Conservation (phyloP, 1,140 invertebrate species). For the Epicauta chinensis region DNA sequence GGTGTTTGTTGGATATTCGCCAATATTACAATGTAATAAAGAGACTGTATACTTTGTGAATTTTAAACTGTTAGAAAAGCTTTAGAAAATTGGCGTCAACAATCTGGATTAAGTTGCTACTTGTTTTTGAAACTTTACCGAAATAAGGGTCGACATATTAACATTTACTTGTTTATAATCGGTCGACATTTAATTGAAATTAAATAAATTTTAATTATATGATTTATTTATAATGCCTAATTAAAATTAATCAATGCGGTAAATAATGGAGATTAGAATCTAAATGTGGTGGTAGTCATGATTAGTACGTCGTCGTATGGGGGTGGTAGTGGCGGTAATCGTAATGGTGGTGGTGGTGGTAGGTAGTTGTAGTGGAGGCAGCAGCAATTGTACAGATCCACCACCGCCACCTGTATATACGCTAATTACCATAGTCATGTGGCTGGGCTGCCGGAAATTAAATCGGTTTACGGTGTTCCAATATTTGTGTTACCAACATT, state of each 20-base stretch:
- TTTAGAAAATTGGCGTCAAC: too few species aligned
- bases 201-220: too few species aligned
- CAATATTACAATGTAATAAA: too few species aligned
- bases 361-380: neutral
- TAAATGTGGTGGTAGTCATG: conserved; percentile 37
- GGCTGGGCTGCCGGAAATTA: conserved; percentile 38
- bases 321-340: conserved; percentile 4
- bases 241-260: conserved; percentile 33
- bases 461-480: conserved; percentile 37
- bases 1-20: too few species aligned
- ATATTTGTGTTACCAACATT: conserved; percentile 38
- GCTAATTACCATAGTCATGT: conserved; percentile 40
- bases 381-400: neutral
- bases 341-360: neutral
- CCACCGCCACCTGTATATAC: conserved; percentile 25
- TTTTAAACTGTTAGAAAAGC: too few species aligned
- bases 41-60: too few species aligned
- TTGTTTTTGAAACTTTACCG: too few species aligned
- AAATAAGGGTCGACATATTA: too few species aligned
- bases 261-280: conserved; percentile 39
- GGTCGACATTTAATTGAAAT: too few species aligned
- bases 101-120: too few species aligned
- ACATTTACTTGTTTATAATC: too few species aligned
- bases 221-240: neutral
- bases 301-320: conserved; percentile 30